A percentile compares a stretch with the other conserved stretches of the same genome.
Evolutionary conservation across 2,888 invertebrate genomes (phyloP).

Genomic region (Norana najaformis): DNA sequence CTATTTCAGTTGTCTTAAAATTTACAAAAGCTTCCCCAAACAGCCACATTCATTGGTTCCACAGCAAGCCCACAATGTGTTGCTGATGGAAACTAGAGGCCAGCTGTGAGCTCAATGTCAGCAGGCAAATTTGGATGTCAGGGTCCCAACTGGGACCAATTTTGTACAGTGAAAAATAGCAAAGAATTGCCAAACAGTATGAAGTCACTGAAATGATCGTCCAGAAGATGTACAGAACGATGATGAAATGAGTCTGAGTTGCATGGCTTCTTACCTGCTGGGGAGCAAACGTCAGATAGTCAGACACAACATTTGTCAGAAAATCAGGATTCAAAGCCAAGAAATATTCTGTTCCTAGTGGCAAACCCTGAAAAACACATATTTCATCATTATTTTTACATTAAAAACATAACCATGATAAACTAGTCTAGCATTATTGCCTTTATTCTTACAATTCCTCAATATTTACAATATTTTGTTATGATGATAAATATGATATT

Average conservation of each 20-base stretch:
- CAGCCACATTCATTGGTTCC: not conserved
- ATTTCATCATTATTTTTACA: not conserved
- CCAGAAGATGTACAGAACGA: not conserved
- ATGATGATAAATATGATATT: not conserved
- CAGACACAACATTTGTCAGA: conserved; percentile 76
- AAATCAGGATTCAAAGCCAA: conserved; percentile 82
- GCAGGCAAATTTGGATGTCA: not conserved
- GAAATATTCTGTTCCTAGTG: conserved; percentile 78
- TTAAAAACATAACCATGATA: not conserved
- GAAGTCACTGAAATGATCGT: not conserved
- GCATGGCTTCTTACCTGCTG: conserved; percentile 55
- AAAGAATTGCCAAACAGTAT: not conserved
- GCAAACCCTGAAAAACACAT: conserved; percentile 64
- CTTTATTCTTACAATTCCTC: not conserved
- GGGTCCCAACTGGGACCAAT: not conserved
- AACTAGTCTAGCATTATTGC: not conserved
- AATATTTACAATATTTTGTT: not conserved
- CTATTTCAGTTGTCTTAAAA: not conserved
- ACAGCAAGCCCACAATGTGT: not conserved
- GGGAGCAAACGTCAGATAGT: conserved; percentile 73
- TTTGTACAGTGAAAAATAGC: not conserved
- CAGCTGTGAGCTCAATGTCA: not conserved
- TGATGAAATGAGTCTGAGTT: not conserved
- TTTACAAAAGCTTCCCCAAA: not conserved
- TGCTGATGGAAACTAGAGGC: not conserved